Evolutionary conservation across 2,888 invertebrate species (phyloP).

Genomic region (Brachypterus glaber): DNA sequence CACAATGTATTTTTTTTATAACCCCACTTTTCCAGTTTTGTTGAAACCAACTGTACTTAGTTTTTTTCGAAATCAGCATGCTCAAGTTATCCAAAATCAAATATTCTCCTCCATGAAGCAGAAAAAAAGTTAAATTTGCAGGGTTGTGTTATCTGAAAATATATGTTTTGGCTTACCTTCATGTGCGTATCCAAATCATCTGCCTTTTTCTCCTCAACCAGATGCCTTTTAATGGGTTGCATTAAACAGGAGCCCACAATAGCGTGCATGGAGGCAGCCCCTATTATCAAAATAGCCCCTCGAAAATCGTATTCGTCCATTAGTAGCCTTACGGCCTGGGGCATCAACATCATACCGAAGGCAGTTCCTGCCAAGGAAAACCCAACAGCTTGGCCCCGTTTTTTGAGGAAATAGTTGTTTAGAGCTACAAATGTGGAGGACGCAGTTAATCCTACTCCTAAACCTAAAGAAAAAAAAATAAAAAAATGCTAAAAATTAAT

Average conservation of each 20-base stretch:
- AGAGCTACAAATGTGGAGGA: constrained; percentile 70
- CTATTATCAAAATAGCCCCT: constrained; percentile 58
- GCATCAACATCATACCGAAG: constrained; percentile 70
- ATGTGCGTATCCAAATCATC: constrained; percentile 31
- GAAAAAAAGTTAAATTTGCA: too few relatives aligned
- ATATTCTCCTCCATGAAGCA: too few relatives aligned
- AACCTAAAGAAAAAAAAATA: constrained; percentile 44
- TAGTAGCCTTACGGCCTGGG: constrained; percentile 59
- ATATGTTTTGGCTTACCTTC: too few relatives aligned
- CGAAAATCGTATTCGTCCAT: constrained; percentile 55
- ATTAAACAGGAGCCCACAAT: constrained; percentile 57
- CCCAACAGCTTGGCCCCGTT: constrained; percentile 71
- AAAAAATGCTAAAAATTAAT: constrained; percentile 8
- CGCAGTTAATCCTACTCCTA: constrained; percentile 67
- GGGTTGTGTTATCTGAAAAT: too few relatives aligned
- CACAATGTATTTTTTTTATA: too few relatives aligned
- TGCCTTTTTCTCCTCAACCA: constrained; percentile 49
- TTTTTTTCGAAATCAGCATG: too few relatives aligned
- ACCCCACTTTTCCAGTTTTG: too few relatives aligned
- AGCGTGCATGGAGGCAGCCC: constrained; percentile 58
- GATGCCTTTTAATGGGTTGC: constrained; percentile 65
- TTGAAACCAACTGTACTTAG: too few relatives aligned
- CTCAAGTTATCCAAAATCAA: too few relatives aligned
- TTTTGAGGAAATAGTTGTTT: constrained; percentile 67
- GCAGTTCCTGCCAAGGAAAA: constrained; percentile 73